These are phyloP conservation scores for Myotis pilosus DNA, from an alignment of 2,797 vertebrate species.

Conservation along the genomic window DNA sequence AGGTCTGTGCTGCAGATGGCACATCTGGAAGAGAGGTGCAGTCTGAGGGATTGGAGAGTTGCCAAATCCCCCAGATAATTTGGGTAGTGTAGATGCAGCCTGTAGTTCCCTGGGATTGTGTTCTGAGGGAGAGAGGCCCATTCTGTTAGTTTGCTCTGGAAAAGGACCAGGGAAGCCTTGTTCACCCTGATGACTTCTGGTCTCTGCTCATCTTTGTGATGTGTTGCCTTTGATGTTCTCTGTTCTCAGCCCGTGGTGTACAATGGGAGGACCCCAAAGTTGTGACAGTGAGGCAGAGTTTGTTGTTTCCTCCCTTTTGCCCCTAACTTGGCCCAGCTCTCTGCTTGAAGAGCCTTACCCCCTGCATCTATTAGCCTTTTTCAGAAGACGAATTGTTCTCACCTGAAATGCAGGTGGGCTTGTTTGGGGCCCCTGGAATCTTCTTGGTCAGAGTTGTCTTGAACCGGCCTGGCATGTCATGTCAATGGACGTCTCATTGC, in stretches of 20 bases:
- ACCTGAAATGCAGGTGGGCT: rapidly evolving
- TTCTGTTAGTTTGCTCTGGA: background rate
- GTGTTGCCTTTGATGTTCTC: background rate
- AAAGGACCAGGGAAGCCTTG: background rate
- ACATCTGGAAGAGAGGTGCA: background rate
- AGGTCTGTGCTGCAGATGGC: background rate
- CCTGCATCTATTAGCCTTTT: background rate
- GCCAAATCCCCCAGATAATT: background rate
- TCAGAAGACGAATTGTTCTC: background rate
- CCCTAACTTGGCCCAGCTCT: background rate
- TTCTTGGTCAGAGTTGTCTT: background rate
- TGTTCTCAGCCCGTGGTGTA: background rate
- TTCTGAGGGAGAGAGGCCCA: background rate
- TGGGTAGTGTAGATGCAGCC: background rate
- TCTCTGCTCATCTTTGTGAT: background rate
- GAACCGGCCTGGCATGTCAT: background rate
- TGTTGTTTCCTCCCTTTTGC: background rate
- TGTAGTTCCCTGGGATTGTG: background rate
- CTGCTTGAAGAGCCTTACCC: background rate
- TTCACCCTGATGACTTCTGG: background rate
- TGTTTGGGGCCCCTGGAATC: background rate
- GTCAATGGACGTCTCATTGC: background rate
- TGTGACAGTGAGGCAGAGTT: background rate
- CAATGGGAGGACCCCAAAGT: background rate
- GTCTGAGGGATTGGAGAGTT: background rate